A percentile compares a stretch with the other conserved stretches of the same genome.
Evolutionary conservation across 2,797 vertebrate species (phyloP).

Genomic region (Ataeniobius toweri): DNA sequence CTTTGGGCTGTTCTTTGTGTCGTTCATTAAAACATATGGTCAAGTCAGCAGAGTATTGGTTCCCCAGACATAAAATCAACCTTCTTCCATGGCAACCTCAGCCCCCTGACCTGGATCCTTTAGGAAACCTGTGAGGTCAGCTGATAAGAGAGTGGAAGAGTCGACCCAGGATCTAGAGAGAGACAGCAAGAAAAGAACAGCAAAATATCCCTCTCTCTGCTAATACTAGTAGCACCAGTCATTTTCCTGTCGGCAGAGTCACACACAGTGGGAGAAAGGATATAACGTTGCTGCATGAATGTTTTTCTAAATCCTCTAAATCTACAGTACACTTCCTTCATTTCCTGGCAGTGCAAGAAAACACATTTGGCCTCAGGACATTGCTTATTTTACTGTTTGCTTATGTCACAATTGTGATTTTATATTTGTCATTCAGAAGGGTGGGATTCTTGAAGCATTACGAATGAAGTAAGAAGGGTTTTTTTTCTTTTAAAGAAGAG

Average conservation of each 20-base stretch:
- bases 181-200: no score
- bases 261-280: not conserved
- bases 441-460: not conserved
- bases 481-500: not conserved
- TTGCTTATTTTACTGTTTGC: slow-evolving; percentile 9
- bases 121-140: no score
- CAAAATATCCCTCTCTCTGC: no score
- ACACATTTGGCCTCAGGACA: slow-evolving; percentile 11
- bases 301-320: slow-evolving; percentile 26
- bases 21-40: not conserved
- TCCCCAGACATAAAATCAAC: not conserved
- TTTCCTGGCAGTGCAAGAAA: slow-evolving; percentile 29
- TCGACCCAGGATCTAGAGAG: no score
- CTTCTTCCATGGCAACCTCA: no score
- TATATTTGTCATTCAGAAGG: not conserved
- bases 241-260: not conserved
- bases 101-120: no score
- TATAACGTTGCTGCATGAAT: slow-evolving; percentile 21
- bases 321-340: slow-evolving; percentile 29
- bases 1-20: not conserved
- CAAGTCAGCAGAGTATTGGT: not conserved
- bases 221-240: no score
- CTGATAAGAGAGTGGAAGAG: no score
- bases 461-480: not conserved
- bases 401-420: not conserved